Percentiles rank a stretch among this genome's conserved stretches.
These are phyloP conservation scores for Pogonophryne albipinna DNA, from an alignment of 2,797 vertebrate genomes.

Conservation along the genomic window DNA sequence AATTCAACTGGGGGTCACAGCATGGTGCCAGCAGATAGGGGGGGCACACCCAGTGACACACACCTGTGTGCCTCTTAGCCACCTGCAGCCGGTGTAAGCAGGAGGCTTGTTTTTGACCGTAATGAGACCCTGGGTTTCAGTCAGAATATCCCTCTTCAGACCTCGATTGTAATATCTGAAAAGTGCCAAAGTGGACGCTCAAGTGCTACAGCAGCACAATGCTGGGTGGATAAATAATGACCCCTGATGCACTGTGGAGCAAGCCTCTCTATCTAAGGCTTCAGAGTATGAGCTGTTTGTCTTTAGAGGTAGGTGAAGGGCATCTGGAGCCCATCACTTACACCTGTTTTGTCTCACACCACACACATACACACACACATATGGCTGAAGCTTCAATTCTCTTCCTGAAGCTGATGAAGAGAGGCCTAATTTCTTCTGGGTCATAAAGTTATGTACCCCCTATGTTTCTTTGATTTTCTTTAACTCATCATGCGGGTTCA, in stretches of 20 bases:
- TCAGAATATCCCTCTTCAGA: conserved; percentile 22
- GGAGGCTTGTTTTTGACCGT: conserved; percentile 41
- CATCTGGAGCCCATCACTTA: conserved; percentile 59
- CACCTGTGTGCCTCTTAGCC: conserved; percentile 47
- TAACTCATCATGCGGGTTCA: no score
- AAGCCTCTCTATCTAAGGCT: conserved; percentile 52
- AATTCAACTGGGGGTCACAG: conserved; percentile 76
- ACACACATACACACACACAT: background rate
- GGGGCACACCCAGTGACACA: conserved; percentile 28
- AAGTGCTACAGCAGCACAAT: conserved; percentile 16
- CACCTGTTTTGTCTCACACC: conserved; percentile 24
- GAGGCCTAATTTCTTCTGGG: background rate
- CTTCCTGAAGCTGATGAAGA: background rate
- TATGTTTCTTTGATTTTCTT: background rate
- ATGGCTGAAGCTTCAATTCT: background rate
- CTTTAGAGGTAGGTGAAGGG: conserved; percentile 62
- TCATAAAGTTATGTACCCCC: background rate
- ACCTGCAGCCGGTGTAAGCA: conserved; percentile 33
- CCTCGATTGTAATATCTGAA: conserved; percentile 34
- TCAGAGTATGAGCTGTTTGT: conserved; percentile 47
- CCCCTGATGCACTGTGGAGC: conserved; percentile 34
- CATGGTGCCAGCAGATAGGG: conserved; percentile 33
- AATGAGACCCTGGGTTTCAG: conserved; percentile 41
- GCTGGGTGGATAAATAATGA: conserved; percentile 52
- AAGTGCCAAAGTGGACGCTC: conserved; percentile 14